A percentile compares a stretch with the other conserved stretches of the same genome.
These are phyloP conservation scores for mouse (Mus musculus) DNA, from an alignment of 2,113 vertebrate species.

Conservation along the genomic window DNA sequence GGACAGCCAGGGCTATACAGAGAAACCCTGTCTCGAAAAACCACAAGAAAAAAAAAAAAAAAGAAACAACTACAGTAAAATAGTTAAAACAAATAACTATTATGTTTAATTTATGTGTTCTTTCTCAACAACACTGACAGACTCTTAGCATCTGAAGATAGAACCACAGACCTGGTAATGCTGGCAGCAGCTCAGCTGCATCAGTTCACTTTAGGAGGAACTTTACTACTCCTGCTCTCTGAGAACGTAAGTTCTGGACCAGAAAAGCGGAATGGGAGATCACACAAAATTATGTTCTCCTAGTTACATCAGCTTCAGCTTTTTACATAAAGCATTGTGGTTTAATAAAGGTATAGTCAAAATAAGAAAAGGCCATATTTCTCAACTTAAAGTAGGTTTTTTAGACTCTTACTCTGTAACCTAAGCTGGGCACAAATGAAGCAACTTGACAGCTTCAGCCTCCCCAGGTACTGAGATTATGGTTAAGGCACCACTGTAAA, in stretches of 20 bases:
- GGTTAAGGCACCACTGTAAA: neutral
- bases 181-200: neutral
- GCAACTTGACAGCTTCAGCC: neutral
- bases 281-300: neutral
- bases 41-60: too few species aligned
- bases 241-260: neutral
- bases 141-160: neutral
- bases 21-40: too few species aligned
- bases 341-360: constrained; percentile 19
- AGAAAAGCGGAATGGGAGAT: neutral
- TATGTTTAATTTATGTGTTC: constrained; percentile 16
- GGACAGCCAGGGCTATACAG: too few species aligned
- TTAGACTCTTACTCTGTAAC: neutral
- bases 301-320: neutral
- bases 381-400: neutral
- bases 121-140: constrained; percentile 35
- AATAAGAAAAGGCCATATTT: constrained; percentile 11
- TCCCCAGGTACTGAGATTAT: neutral
- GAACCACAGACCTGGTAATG: neutral
- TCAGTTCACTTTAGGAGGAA: constrained; percentile 11
- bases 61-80: constrained; percentile 4
- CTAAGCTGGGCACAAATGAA: neutral
- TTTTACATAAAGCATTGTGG: constrained; percentile 28
- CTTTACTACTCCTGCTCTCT: neutral
- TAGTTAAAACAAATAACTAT: constrained; percentile 39